Evolutionary conservation across 2,888 invertebrate species (phyloP).

Genomic region (Xestia rhomboidea): DNA sequence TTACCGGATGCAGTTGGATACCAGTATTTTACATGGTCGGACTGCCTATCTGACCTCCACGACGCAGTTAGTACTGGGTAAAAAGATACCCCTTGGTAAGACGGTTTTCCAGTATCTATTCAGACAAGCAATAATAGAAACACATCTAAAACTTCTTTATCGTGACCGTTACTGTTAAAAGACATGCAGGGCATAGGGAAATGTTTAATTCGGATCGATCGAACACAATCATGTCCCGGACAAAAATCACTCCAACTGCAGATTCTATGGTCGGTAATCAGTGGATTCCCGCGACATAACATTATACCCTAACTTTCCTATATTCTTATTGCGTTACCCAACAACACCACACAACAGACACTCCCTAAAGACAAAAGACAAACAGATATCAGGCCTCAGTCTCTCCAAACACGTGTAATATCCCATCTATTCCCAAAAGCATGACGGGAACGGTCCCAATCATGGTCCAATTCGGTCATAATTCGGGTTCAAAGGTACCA

Average conservation of each 20-base stretch:
- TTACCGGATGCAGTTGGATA: too few species aligned
- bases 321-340: neutral
- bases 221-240: neutral
- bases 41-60: too few species aligned
- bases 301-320: neutral
- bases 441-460: constrained; percentile 28
- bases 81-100: too few species aligned
- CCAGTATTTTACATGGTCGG: too few species aligned
- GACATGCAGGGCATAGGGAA: neutral
- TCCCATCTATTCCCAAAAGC: constrained; percentile 32
- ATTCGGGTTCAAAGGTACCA: constrained; percentile 59
- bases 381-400: constrained; percentile 16
- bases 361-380: constrained; percentile 19
- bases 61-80: too few species aligned
- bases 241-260: neutral
- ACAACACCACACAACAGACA: neutral
- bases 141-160: neutral
- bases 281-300: neutral
- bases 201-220: too few species aligned
- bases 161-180: neutral
- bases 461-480: constrained; percentile 45
- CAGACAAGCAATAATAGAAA: neutral
- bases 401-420: constrained; percentile 20
- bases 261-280: neutral
- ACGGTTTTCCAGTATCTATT: too few species aligned